Conservation (phyloP, 2,113 vertebrate genomes). For the Esox niger region DNA sequence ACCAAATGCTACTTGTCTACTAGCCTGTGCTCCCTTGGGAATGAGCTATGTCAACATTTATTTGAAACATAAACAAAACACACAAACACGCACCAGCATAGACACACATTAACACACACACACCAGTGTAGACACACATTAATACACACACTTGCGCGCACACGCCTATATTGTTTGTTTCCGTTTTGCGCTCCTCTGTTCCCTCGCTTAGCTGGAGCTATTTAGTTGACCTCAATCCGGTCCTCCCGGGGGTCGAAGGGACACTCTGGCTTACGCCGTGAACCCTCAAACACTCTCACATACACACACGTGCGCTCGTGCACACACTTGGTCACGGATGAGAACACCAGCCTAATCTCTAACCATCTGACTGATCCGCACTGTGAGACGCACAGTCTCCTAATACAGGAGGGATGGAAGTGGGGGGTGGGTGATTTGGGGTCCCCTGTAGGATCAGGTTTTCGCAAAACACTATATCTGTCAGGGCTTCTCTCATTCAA, state of each 20-base stretch:
- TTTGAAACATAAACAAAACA: neutral
- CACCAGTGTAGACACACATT: no score
- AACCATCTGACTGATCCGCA: neutral
- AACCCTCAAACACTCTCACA: neutral
- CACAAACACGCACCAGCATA: no score
- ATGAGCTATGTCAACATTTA: neutral
- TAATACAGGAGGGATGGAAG: neutral
- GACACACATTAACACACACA: no score
- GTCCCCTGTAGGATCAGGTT: no score
- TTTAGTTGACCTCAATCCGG: slow-evolving; percentile 2
- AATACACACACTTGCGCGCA: neutral
- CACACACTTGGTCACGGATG: neutral
- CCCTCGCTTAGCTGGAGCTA: neutral
- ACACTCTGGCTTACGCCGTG: neutral
- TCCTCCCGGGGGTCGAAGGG: neutral
- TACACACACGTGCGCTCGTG: neutral
- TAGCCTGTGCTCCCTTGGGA: neutral
- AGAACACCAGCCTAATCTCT: neutral
- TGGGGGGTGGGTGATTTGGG: neutral
- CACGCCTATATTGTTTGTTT: neutral
- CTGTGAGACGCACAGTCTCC: neutral
- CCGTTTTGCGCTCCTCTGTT: neutral
- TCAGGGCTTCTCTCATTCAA: no score
- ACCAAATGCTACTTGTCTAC: neutral
- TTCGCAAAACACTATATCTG: no score